Percentiles rank a stretch among this genome's conserved stretches.
phyloP scores from a whole-genome alignment of 2,113 vertebrate species.

The Perccottus glenii region DNA sequence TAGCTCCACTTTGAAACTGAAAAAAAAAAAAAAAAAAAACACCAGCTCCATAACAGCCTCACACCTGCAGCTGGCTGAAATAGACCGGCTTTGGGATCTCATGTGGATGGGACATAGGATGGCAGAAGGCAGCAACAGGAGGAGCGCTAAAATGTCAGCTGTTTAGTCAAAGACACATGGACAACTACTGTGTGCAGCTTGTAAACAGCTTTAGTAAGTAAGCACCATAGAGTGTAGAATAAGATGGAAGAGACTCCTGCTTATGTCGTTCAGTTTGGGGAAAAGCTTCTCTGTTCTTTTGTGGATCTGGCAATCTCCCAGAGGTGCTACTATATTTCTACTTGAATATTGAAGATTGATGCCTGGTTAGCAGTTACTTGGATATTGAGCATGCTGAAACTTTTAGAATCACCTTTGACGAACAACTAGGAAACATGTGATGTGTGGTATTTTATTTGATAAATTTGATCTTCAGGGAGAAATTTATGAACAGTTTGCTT shows the following conservation, averaged over 20 bases:
- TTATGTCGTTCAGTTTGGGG: not conserved
- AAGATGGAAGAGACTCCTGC: not conserved
- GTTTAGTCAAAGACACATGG: not conserved
- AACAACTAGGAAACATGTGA: no score
- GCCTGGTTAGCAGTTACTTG: no score
- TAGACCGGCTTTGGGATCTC: not conserved
- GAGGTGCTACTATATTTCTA: no score
- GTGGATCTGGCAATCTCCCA: not conserved
- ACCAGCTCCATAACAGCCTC: not conserved
- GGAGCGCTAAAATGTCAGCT: slow-evolving; percentile 1
- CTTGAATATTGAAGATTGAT: no score
- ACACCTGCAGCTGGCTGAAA: not conserved
- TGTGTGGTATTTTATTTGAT: no score
- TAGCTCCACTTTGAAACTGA: not conserved
- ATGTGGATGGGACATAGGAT: slow-evolving; percentile 1
- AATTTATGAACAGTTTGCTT: no score
- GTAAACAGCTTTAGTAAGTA: not conserved
- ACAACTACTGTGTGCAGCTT: slow-evolving; percentile 1
- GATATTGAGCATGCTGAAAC: no score
- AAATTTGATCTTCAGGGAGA: no score
- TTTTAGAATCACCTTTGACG: no score
- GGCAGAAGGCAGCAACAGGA: slow-evolving; percentile 2
- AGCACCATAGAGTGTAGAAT: not conserved
- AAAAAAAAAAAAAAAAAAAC: no score
- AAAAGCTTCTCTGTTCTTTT: no score